Conservation (phyloP, 2,797 vertebrate genomes). For the Fringilla coelebs region DNA sequence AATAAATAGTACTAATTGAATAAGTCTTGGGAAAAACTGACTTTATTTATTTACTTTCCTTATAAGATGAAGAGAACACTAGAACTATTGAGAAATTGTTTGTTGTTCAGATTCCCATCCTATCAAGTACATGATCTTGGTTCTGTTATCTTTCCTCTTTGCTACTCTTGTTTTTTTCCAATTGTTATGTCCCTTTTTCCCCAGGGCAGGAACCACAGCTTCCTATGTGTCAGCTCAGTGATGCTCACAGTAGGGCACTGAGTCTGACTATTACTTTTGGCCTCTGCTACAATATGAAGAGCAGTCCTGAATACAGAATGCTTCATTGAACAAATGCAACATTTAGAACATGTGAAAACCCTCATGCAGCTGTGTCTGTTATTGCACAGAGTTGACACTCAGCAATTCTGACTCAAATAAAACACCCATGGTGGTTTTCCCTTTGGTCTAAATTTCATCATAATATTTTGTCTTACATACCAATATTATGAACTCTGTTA, state of each 20-base stretch:
- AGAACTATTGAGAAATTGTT: not conserved
- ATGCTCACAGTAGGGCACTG: not conserved
- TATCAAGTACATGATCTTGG: not conserved
- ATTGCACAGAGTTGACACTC: not conserved
- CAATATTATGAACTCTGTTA: constrained; percentile 28
- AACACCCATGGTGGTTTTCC: constrained; percentile 27
- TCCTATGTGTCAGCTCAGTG: not conserved
- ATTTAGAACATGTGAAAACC: constrained; percentile 9
- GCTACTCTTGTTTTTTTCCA: not conserved
- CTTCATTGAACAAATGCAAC: not conserved
- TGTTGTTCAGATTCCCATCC: not conserved
- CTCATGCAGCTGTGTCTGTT: constrained; percentile 21
- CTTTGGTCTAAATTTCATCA: constrained; percentile 42
- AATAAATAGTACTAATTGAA: not conserved
- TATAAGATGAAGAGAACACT: not conserved
- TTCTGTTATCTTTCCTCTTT: not conserved
- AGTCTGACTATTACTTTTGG: constrained; percentile 1
- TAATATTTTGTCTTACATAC: constrained; percentile 51
- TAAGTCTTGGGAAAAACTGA: not conserved
- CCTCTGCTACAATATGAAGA: not conserved
- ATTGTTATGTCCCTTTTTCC: not conserved
- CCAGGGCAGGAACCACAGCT: not conserved
- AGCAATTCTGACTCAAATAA: constrained; percentile 32
- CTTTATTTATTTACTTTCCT: constrained; percentile 7
- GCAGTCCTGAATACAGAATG: not conserved